A percentile compares a stretch with the other conserved stretches of the same genome.
Evolutionary conservation across 1,140 invertebrate genomes (phyloP).

Genomic region (Gryllus bimaculatus): DNA sequence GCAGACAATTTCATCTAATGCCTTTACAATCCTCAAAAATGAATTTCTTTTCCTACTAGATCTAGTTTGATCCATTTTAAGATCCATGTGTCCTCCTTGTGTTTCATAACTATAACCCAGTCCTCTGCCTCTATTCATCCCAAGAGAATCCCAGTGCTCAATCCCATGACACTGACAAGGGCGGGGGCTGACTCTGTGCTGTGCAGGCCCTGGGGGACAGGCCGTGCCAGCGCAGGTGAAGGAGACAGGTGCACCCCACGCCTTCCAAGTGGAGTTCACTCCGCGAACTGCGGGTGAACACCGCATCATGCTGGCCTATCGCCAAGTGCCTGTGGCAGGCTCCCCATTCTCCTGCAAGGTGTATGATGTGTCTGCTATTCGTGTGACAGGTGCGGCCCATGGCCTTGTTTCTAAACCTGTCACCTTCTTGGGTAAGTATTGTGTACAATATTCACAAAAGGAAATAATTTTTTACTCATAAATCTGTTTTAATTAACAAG

Average conservation of each 20-base stretch:
- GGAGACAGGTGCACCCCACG: conserved; percentile 48
- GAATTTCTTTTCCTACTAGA: too few species aligned
- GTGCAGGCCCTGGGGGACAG: conserved; percentile 71
- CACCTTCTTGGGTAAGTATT: conserved; percentile 79
- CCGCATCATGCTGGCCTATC: conserved; percentile 72
- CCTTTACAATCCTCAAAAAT: too few species aligned
- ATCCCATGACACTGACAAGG: not conserved
- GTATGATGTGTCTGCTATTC: conserved; percentile 89
- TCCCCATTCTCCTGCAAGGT: conserved; percentile 90
- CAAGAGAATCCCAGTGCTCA: too few species aligned
- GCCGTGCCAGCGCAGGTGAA: conserved; percentile 79
- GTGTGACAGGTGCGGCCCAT: conserved; percentile 81
- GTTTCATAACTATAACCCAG: too few species aligned
- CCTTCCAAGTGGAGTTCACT: conserved; percentile 78
- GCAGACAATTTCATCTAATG: too few species aligned
- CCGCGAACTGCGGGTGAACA: conserved; percentile 83
- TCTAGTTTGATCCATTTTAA: too few species aligned
- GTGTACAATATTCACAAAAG: not conserved
- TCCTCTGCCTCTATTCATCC: too few species aligned
- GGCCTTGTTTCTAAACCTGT: conserved; percentile 88
- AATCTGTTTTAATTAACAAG: not conserved
- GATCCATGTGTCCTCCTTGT: too few species aligned
- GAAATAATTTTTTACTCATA: not conserved
- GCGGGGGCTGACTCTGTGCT: not conserved
- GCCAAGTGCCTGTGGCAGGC: conserved; percentile 65